Conservation (phyloP, 2,113 vertebrate species). For the Amazona vittata region DNA sequence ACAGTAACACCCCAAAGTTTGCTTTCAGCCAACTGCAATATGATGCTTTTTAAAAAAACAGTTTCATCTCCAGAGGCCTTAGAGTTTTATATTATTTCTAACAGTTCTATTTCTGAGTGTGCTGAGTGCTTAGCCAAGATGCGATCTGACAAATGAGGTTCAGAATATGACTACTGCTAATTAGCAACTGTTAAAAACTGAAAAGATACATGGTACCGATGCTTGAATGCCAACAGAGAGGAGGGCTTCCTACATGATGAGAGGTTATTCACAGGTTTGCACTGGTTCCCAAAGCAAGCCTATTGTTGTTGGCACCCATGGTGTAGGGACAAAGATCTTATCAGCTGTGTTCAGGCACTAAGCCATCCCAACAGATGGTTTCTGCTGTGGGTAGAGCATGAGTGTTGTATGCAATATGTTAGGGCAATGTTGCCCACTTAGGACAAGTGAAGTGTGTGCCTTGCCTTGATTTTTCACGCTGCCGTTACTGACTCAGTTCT, state of each 20-base stretch:
- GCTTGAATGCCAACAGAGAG: constrained; percentile 37
- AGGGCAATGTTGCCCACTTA: background rate
- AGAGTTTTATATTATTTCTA: background rate
- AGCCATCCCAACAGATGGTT: constrained; percentile 72
- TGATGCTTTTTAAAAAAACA: background rate
- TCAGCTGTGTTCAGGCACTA: constrained; percentile 7
- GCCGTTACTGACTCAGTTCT: background rate
- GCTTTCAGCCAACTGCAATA: background rate
- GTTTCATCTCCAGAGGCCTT: background rate
- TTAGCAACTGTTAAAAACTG: constrained; percentile 69
- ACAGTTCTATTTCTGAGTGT: constrained; percentile 36
- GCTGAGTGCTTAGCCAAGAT: constrained; percentile 25
- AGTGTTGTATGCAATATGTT: background rate
- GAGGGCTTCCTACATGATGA: constrained; percentile 38
- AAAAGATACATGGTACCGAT: constrained; percentile 50
- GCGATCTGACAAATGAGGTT: constrained; percentile 41
- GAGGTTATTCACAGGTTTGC: constrained; percentile 52
- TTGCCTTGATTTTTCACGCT: background rate
- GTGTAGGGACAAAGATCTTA: background rate
- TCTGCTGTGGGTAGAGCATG: background rate
- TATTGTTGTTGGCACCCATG: constrained; percentile 61
- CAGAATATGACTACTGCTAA: constrained; percentile 62
- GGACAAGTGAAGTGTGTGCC: background rate
- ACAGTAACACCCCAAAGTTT: background rate
- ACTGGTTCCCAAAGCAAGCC: background rate